Base-by-base conservation (phyloP, 2,797 vertebrate species). In the Lithobates pipiens region DNA sequence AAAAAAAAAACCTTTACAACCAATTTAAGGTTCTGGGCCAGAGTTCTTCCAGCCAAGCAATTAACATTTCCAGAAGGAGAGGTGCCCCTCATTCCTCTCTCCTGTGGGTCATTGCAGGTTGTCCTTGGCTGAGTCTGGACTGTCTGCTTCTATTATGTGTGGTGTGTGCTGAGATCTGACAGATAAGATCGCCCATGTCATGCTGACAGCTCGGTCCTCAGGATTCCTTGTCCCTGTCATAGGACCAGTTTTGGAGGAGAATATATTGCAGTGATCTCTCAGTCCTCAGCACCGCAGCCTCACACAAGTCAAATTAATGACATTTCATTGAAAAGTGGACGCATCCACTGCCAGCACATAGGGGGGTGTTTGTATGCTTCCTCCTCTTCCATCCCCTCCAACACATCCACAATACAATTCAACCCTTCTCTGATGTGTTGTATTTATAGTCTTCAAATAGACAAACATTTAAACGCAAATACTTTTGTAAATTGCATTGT, bases 311-410 rank as follows among this genome's bases (percentile, higher is more conserved):
- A 71, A 54, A 77, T 82, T 78, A 78, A 82, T 74, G 75, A 77
- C 75, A 77, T 73, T 86, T 77, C 69, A 73, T 46, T 82, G 83
- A 89, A 88, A 89, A 88, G 83, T 86, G 85, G 68, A 69, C 82
- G 81, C 88, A 85, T 74, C 88, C 80, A 86, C 27, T 69, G 29
- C 6, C n/a, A 15, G 27, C 39, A 69, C 0, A 65, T 29, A 57
- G 85, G 44, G 13, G 46, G 9, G 27, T 1, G 3, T 2, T 13
- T 8, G 46, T 68, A 25, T 29, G 13, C n/a, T 1, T 16, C 21
- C 29, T 25, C 42, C 0, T 13, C 23, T 9, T 42, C 42, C 72
- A 21, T 4, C 61, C 65, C 0, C 21, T 5, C 29, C 32, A 18
- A 13, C 5, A 68, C 23, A 18, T 6, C 4, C 34, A 34, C 16